Conservation (phyloP, 2,113 vertebrate species). For the Axis porcinus region DNA sequence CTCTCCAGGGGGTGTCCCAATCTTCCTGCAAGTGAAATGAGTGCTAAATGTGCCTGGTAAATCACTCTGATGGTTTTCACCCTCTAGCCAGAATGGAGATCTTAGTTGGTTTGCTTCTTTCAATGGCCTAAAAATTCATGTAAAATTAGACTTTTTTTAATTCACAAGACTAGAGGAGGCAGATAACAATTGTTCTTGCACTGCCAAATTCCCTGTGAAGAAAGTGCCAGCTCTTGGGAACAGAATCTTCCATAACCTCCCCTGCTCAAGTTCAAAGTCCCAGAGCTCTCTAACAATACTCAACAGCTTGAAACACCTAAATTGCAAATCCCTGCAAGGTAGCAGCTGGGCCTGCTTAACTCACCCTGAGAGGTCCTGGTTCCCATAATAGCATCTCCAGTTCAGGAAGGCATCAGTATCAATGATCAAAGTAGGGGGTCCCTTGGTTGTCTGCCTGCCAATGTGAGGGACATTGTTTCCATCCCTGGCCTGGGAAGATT, state of each 20-base stretch:
- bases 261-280: neutral
- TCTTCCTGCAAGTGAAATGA: conserved; percentile 54
- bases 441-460: neutral
- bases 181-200: neutral
- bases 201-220: neutral
- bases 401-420: neutral
- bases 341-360: neutral
- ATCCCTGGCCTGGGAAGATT: neutral
- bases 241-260: neutral
- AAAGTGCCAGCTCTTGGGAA: neutral
- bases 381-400: neutral
- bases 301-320: neutral
- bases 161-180: neutral
- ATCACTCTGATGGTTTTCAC: conserved; percentile 54
- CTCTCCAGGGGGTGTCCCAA: conserved; percentile 42
- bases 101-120: conserved; percentile 47
- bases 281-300: neutral
- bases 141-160: conserved; percentile 26
- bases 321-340: neutral
- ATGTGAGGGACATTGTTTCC: neutral
- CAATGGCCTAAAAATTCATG: conserved; percentile 16
- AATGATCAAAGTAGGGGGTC: neutral
- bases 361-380: neutral
- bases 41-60: conserved; percentile 43
- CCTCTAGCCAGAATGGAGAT: conserved; percentile 27